Evolutionary conservation across 2,113 vertebrate genomes (phyloP), one percentile per base, ranked within the genome.

Genomic region (Erythrolamprus reginae): DNA sequence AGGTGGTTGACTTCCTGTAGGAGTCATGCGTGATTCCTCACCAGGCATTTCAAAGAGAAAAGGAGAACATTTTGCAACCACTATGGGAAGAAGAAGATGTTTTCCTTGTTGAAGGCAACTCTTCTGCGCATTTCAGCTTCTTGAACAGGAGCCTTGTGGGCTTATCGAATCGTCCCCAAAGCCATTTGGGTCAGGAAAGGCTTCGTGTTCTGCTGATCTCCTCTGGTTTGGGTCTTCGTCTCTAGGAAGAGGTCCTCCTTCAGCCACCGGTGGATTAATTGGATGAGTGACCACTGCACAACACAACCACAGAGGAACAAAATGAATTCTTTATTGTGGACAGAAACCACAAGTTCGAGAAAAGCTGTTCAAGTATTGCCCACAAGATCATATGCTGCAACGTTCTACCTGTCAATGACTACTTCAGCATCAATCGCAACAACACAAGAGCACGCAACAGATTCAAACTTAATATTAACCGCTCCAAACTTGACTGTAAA

Each of bases 81-180:
- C 85, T 82, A 26, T 86, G 10, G 84, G 84, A 0, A 84, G 55
- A 70, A 55, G 24, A 24, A 47, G 9, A 7, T 17, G n/a, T 13
- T 5, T 45, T 10, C 56, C 84, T 47, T 70, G n/a, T 7, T 0
- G 70, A 51, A 82, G 89, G 12, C 83, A 85, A n/a, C 47, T 13
- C 17, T 55, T 52, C 89, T n/a, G 1, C 1, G 5, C 28, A 21
- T 89, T 88, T 95, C 90, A 92, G 89, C 89, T 61, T 0, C 33
- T 93, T 48, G 91, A 86, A 56, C 38, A 53, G 55, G 92, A 84
- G 84, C 55, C 17, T 23, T 92, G 93, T 88, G 86, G 77, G 53
- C 93, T 89, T 95, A 96, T 94, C 17, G 95, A 93, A 38, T 91
- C 91, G 47, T 96, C 93, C 89, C 94, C 94, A 2, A 86, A 53